Percentiles rank a stretch among this genome's conserved stretches.
Evolutionary conservation across 2,888 invertebrate genomes (phyloP).

Genomic region (Nomada lathburiana): DNA sequence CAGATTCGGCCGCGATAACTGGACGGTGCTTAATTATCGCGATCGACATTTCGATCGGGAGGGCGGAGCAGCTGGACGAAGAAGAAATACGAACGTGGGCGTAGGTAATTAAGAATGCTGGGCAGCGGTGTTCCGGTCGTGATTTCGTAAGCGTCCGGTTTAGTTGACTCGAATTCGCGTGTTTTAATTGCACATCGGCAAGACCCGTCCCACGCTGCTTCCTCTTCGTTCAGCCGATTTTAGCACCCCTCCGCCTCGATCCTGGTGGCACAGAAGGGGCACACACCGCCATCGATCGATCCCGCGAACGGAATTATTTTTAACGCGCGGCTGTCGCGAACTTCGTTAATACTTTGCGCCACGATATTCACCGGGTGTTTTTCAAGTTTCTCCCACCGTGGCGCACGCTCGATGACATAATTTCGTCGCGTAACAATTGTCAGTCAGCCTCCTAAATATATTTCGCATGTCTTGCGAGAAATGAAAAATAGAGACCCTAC

Average conservation of each 20-base stretch:
- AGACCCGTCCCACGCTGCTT: slow-evolving; percentile 11
- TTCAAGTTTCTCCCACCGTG: slow-evolving; percentile 27
- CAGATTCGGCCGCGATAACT: slow-evolving; percentile 29
- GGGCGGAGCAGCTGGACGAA: slow-evolving; percentile 24
- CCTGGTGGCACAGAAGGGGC: not conserved
- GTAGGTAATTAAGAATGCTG: slow-evolving; percentile 69
- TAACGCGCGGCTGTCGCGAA: slow-evolving; percentile 44
- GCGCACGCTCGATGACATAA: slow-evolving; percentile 26
- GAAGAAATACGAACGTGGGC: slow-evolving; percentile 54
- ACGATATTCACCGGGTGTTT: slow-evolving; percentile 47
- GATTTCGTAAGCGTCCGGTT: slow-evolving; percentile 72
- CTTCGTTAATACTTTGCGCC: slow-evolving; percentile 47
- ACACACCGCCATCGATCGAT: slow-evolving; percentile 41
- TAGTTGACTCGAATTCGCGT: slow-evolving; percentile 77
- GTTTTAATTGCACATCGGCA: slow-evolving; percentile 72
- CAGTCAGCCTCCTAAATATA: too few species aligned
- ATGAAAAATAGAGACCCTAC: too few species aligned
- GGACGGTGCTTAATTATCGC: slow-evolving; percentile 60
- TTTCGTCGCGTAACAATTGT: slow-evolving; percentile 7
- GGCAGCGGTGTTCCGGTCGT: slow-evolving; percentile 46
- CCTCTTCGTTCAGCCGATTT: slow-evolving; percentile 22
- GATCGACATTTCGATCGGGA: slow-evolving; percentile 56
- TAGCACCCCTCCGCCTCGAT: not conserved
- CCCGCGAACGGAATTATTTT: slow-evolving; percentile 44
- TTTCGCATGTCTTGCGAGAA: too few species aligned